Evolutionary conservation across 2,797 vertebrate species (phyloP).

Genomic region (Saxicola maurus): DNA sequence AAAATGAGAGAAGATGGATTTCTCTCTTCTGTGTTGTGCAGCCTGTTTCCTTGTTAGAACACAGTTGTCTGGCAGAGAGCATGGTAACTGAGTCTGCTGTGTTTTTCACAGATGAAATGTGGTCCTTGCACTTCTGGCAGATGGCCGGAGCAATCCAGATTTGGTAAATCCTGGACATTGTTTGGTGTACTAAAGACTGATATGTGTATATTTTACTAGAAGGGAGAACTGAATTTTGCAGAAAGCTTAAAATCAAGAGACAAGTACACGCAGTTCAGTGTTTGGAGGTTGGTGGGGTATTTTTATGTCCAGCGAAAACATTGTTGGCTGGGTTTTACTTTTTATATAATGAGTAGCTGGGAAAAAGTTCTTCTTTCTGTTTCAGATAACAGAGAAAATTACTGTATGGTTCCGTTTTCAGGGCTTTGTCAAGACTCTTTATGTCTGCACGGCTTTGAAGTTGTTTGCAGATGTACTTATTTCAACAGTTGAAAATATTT

Average conservation of each 20-base stretch:
- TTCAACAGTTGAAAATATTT: not conserved
- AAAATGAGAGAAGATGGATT: not conserved
- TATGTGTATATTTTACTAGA: not conserved
- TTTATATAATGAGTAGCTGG: not conserved
- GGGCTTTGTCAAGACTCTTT: not conserved
- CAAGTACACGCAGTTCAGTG: fast-evolving
- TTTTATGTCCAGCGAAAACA: not conserved
- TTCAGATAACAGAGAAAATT: not conserved
- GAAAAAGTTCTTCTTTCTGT: not conserved
- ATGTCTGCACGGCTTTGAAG: not conserved
- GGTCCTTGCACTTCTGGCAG: not conserved
- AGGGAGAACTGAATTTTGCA: not conserved
- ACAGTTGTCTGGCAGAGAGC: not conserved
- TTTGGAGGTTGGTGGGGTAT: not conserved
- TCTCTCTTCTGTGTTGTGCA: not conserved
- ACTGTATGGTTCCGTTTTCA: not conserved
- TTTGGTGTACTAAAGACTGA: not conserved
- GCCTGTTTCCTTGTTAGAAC: not conserved
- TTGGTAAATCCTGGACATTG: not conserved
- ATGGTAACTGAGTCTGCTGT: fast-evolving
- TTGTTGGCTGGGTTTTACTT: not conserved
- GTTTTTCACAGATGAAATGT: not conserved
- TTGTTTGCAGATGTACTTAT: not conserved
- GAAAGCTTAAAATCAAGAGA: not conserved
- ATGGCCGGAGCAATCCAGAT: not conserved